phyloP scores from a whole-genome alignment of 2,113 vertebrate species.

The Pedetes capensis region DNA sequence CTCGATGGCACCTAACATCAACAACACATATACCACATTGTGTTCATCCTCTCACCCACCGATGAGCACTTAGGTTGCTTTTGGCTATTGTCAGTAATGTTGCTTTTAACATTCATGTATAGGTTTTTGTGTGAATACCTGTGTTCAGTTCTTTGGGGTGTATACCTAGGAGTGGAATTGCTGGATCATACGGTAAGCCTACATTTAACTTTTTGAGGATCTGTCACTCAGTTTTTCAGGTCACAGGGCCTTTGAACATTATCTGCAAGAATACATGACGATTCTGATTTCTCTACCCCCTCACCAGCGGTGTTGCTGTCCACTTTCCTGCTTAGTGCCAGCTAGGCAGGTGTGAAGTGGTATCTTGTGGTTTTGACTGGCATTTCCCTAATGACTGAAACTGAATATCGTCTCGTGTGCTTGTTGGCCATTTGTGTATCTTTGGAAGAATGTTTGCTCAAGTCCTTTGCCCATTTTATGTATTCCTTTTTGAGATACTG shows the following conservation, averaged over 20 bases:
- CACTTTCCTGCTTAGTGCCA: background rate
- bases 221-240: background rate
- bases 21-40: background rate
- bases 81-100: background rate
- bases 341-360: background rate
- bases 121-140: no score
- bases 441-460: background rate
- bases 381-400: background rate
- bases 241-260: background rate
- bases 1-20: no score
- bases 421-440: background rate
- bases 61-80: background rate
- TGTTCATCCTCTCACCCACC: background rate
- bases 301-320: background rate
- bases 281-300: background rate
- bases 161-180: background rate
- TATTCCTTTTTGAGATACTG: no score
- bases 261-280: background rate
- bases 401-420: background rate
- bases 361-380: background rate
- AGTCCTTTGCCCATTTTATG: no score
- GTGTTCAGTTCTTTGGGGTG: background rate
- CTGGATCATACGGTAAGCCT: no score
- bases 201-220: constrained; percentile 24
- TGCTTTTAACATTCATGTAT: background rate